Evolutionary conservation across 2,888 invertebrate species (phyloP), one percentile per base, ranked within the genome.

Genomic region (Theretra japonica): DNA sequence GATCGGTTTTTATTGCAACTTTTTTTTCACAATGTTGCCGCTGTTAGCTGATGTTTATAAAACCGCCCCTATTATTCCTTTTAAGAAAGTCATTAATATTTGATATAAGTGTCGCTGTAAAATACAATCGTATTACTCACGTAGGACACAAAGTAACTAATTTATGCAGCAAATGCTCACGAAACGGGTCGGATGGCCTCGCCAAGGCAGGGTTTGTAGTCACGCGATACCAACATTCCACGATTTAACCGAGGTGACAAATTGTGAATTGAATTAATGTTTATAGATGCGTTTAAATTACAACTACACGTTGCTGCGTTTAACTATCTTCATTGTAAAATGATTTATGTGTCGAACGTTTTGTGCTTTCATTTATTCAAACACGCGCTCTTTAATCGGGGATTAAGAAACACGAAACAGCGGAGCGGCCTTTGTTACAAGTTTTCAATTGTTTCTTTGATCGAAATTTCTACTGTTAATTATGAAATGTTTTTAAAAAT

Each of bases 181-280:
- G 88, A 88, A 86, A 86, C 81, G 82, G 82, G 83, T 82, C 82
- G 86, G 88, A 89, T 87, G 87, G 83, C 84, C 81, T 84, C 84
- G 82, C 77, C 81, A 80, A 78, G 82, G 82, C 79, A 75, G 79
- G 79, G 80, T 77, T 77, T 78, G 79, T 76, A 86, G 90, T 90
- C 92, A 93, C 93, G 93, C 93, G 89, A 94, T 89, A 78, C 83
- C 84, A 77, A 87, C 93, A 93, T 93, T 93, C 91, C 85, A 80
- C 88, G 88, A 88, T 88, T 88, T 86, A 87, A 82, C 83, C 79
- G 83, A 90, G 89, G 91, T 91, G 92, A 92, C 91, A 92, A 92
- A 92, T 91, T 88, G 90, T 88, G 87, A 91, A 91, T 91, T 86
- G 87, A 91, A 92, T 91, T 91, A 90, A 91, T 90, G 90, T 89